Evolutionary conservation across 2,113 vertebrate species (phyloP).

Genomic region (Muntiacus reevesi): DNA sequence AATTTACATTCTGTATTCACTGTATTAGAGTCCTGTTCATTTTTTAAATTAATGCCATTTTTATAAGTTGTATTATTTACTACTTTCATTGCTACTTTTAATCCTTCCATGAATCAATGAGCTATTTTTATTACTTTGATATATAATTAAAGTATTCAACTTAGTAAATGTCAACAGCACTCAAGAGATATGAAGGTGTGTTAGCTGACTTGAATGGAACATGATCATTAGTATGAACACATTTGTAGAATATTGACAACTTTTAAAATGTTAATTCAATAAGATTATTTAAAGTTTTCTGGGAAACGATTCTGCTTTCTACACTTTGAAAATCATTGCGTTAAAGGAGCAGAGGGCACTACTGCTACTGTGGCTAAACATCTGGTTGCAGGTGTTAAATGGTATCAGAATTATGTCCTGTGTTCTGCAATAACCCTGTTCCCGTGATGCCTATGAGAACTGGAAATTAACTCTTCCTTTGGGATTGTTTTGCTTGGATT

Average conservation of each 20-base stretch:
- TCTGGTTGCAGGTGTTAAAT: not conserved
- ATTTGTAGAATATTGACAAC: not conserved
- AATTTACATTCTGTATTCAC: not conserved
- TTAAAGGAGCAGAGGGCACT: not conserved
- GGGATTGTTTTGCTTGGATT: constrained; percentile 11
- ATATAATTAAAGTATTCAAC: not conserved
- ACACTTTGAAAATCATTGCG: not conserved
- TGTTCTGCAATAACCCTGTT: not conserved
- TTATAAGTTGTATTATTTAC: constrained; percentile 9
- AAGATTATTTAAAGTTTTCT: not conserved
- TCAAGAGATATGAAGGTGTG: not conserved
- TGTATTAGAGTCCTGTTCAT: not conserved
- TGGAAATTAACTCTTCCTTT: not conserved
- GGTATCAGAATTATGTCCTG: not conserved
- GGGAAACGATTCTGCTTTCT: constrained; percentile 7
- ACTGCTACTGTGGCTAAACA: not conserved
- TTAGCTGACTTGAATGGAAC: constrained; percentile 2
- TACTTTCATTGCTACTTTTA: not conserved
- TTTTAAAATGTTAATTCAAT: not conserved
- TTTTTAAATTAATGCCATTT: not conserved
- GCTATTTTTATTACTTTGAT: not conserved
- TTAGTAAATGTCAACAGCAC: not conserved
- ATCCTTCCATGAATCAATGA: not conserved
- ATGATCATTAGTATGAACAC: not conserved
- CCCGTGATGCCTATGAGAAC: not conserved